These are phyloP conservation scores for Drosophila takahashii DNA, from an alignment of 1,140 invertebrate genomes.

Conservation along the genomic window DNA sequence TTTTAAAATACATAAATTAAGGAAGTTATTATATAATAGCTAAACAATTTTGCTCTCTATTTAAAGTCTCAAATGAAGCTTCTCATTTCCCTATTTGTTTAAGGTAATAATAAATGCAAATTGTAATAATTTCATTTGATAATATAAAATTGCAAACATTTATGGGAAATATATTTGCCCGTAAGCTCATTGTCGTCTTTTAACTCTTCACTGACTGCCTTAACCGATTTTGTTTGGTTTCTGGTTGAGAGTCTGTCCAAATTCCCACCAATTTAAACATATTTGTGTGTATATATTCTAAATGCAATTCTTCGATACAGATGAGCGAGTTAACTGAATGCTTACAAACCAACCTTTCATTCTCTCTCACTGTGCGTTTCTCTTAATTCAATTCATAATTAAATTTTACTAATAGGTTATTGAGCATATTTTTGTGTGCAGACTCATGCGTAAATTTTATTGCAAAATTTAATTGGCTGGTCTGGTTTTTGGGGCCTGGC, in stretches of 20 bases:
- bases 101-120: not conserved
- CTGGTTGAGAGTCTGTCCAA: constrained; percentile 2
- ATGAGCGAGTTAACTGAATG: constrained; percentile 2
- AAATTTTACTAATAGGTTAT: constrained; percentile 60
- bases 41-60: not conserved
- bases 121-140: not conserved
- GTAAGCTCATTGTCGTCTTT: constrained; percentile 21
- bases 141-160: constrained; percentile 2
- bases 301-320: not conserved
- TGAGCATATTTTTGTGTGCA: constrained; percentile 36
- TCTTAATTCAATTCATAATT: constrained; percentile 46
- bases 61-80: no score
- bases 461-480: constrained; percentile 66
- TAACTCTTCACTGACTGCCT: constrained; percentile 4
- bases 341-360: not conserved
- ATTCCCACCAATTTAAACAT: constrained; percentile 5
- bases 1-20: no score
- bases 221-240: constrained; percentile 18
- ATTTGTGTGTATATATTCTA: constrained; percentile 9
- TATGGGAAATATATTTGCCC: constrained; percentile 19
- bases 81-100: no score
- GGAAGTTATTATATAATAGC: no score
- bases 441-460: constrained; percentile 54
- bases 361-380: not conserved
- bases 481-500: constrained; percentile 13